Base-by-base conservation (phyloP, 2,113 vertebrate species). In the Cottus gobio region DNA sequence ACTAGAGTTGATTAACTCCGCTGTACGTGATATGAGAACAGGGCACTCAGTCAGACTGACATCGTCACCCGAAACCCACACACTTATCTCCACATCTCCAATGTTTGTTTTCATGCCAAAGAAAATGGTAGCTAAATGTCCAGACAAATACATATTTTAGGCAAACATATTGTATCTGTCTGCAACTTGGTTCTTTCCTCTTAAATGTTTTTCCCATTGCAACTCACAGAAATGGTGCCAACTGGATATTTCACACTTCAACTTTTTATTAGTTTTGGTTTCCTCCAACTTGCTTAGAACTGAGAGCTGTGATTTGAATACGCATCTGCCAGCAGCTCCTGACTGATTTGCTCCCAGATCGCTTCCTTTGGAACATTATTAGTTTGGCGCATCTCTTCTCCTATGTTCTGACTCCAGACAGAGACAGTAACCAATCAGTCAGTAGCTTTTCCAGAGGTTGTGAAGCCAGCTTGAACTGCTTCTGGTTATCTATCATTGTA, bases 331-430 rank as follows among this genome's bases (percentile, higher is more conserved):
- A 69, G 83, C 72, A 58, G 66, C 34, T 61, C 54, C 74, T 70
- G 81, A 77, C 71, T 82, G 78, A 88, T 83, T 84, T 63, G 62
- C 57, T 79, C 58, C 75, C 71, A 90, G 86, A 82, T 89, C 79
- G 71, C 64, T 65, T 79, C 54, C 46, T 77, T 70, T 85, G 77
- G 65, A 86, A 68, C 69, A 28, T 71, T 71, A 68, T 71, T 83
- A 36, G 77, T 82, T 76, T 84, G 80, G 86, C 87, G 56, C 0
- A 11, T 77, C 50, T 71, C 57, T 46, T 31, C 52, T 77, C 77
- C 64, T 72, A 31, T 58, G 72, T 36, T 84, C 48, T 30, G 78
- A 65, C 64, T 89, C 80, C 74, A 83, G 74, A 68, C 56, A 77
- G 80, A 66, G 26, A 78, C 61, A 75, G 71, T 63, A 71, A 74